These are phyloP conservation scores for Psilanteris sp. DNA, from an alignment of 1,140 invertebrate species.

Conservation along the genomic window DNA sequence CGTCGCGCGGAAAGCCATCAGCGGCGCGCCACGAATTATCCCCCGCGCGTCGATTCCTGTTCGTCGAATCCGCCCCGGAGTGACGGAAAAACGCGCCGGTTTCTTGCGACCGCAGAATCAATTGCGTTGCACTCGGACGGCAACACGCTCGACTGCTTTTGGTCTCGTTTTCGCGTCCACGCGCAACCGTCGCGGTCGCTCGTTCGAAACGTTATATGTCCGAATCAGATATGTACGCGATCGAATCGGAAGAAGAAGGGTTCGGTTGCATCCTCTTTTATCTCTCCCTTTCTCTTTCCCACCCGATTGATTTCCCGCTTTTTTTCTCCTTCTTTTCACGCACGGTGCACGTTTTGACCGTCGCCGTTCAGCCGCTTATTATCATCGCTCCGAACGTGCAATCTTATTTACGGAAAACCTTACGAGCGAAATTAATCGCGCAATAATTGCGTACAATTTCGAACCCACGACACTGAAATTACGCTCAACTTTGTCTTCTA, in stretches of 20 bases:
- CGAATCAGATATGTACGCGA: no score
- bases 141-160: slow-evolving; percentile 46
- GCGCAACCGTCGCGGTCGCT: no score
- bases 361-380: background rate
- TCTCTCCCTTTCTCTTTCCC: no score
- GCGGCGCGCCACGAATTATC: slow-evolving; percentile 38
- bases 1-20: slow-evolving; percentile 26
- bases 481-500: slow-evolving; percentile 5
- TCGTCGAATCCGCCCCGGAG: no score
- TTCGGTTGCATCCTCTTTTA: no score
- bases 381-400: no score
- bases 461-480: slow-evolving; percentile 20
- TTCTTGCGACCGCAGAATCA: slow-evolving; percentile 33
- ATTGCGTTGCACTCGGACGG: slow-evolving; percentile 35
- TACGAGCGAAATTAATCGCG: background rate
- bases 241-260: no score
- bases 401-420: slow-evolving; percentile 23
- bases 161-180: slow-evolving; percentile 37
- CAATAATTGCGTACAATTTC: slow-evolving; percentile 19
- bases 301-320: no score
- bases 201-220: no score
- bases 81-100: no score
- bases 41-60: no score
- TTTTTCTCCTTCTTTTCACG: slow-evolving; percentile 34
- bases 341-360: slow-evolving; percentile 17